Evolutionary conservation across 2,113 vertebrate species (phyloP), one percentile per base, ranked within the genome.

Genomic region (Vidua chalybeata): DNA sequence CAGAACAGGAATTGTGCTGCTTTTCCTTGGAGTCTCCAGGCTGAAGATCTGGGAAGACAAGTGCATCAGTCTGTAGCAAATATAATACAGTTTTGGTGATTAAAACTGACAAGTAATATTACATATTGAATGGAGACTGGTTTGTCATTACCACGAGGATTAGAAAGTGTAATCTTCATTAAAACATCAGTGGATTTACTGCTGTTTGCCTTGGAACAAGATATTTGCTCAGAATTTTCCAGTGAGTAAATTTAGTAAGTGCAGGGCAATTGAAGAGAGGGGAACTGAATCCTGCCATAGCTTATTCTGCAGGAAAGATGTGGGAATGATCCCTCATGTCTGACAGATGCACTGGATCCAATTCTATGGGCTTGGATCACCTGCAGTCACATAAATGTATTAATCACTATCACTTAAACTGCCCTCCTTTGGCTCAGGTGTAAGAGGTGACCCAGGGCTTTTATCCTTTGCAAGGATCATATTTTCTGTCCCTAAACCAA

Each of bases 101-200:
- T 93, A 95, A 84, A 95, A 87, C 83, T 93, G 91, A 84, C 93
- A 92, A 64, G 91, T 68, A 82, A 90, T 91, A 71, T 91, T 93
- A 85, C 94, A 81, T 61, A 43, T 74, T 30, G 69, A 94, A 52
- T 63, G 59, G 41, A 69, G 87, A 69, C 72, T 24, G 39, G 41
- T 74, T 93, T 76, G 84, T 93, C 58, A 75, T 93, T 95, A 85
- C 87, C 79, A 20, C 4, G 49, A 95, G 90, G 83, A 51, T 86
- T 75, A 54, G 94, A 66, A 89, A 80, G 58, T 63, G 56, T 55
- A 54, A 91, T 83, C 81, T 95, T 92, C 88, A 95, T 92, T 92
- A 88, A 79, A 90, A 71, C 58, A 26, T 19, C 68, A 7, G 41
- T 75, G 95, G 96, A 93, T 96, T 97, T 95, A 72, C 75, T 43